These are phyloP conservation scores for Tupiocoris notatus DNA, from an alignment of 2,888 invertebrate species.

Conservation along the genomic window DNA sequence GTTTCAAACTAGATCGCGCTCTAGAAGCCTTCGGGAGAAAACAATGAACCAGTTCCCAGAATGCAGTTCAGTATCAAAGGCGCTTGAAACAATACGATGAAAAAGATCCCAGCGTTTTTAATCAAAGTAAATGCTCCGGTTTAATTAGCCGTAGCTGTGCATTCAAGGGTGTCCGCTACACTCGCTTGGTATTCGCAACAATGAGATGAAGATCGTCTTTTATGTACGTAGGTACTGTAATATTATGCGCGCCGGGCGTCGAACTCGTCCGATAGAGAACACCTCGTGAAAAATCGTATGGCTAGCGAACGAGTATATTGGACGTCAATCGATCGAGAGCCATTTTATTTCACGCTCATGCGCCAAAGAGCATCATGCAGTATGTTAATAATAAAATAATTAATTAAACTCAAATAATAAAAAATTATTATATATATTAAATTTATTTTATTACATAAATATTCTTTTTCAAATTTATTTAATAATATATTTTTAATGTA, in stretches of 20 bases:
- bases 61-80: neutral
- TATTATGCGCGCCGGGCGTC: neutral
- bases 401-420: no score
- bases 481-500: no score
- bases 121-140: constrained; percentile 5
- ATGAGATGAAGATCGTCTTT: neutral
- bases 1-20: no score
- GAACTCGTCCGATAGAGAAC: neutral
- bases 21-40: neutral
- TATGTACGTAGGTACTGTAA: neutral
- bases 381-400: no score
- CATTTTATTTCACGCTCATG: no score
- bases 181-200: neutral
- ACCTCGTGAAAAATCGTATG: neutral
- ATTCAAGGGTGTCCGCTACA: neutral
- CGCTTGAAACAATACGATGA: constrained; percentile 11
- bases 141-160: constrained; percentile 10
- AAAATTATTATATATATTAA: no score
- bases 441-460: no score
- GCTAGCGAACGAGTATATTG: no score
- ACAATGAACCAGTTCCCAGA: constrained; percentile 18
- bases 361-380: no score
- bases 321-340: no score
- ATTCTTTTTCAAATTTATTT: no score
- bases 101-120: constrained; percentile 7